Base-by-base conservation (phyloP, 2,113 vertebrate species). In the Dendropsophus ebraccatus region DNA sequence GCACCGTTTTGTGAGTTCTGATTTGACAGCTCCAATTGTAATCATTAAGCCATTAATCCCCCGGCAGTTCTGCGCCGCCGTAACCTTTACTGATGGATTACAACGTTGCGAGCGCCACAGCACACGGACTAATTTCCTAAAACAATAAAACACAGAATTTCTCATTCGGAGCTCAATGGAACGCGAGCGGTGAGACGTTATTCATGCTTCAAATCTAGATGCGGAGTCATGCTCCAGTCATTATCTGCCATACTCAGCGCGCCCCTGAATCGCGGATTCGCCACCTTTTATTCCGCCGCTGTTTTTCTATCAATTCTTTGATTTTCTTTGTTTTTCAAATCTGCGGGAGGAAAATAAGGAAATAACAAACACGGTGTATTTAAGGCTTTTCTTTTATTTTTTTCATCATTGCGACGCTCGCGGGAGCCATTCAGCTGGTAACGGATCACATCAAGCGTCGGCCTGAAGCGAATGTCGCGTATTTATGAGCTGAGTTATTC, bases 71-170 rank as follows among this genome's bases (percentile, higher is more conserved):
- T 92, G 89, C 89, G 87, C 83, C 93, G 89, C 89, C 88, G 92
- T 92, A 94, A 94, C 91, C 89, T 94, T 93, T 91, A 88, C 90
- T 91, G 90, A 94, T 94, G 92, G 92, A 94, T 94, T 93, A 90
- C 88, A 92, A 93, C 93, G 89, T 91, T 94, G 90, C 89, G 92
- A 89, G 91, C 93, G 89, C 92, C 91, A 92, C 88, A 92, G 90
- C 91, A 94, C 88, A 94, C 87, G 91, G 91, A 91, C 92, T 93
- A 92, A 94, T 94, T 95, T 94, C 92, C 92, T 94, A 94, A 93
- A 94, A 94, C 92, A 94, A 94, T 94, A 95, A 95, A 94, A 94
- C 89, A 89, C 89, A 92, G 90, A 93, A 92, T 95, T 95, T 94
- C 92, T 94, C 92, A 93, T 94, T 92, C 94, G 88, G 86, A 94